Conservation (phyloP, 2,888 invertebrate species). For the Brachypterus glaber region DNA sequence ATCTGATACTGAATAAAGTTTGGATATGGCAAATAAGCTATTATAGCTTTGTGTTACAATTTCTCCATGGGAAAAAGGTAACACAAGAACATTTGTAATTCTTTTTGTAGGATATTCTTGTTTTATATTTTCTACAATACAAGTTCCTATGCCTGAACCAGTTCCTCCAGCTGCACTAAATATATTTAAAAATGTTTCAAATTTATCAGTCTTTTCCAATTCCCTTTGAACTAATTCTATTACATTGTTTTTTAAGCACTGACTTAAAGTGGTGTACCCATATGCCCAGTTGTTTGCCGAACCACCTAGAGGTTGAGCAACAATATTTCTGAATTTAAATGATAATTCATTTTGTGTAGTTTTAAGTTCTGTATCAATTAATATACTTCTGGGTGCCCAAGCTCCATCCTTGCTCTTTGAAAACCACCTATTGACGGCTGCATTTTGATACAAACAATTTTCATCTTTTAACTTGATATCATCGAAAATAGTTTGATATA, state of each 20-base stretch:
- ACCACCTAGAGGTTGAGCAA: constrained; percentile 40
- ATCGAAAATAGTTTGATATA: constrained; percentile 39
- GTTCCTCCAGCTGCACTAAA: constrained; percentile 47
- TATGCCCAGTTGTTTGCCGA: constrained; percentile 49
- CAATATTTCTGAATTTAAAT: constrained; percentile 39
- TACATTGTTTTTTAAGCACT: constrained; percentile 33
- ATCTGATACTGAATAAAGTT: constrained; percentile 40
- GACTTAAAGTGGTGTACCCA: constrained; percentile 41
- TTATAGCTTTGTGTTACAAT: constrained; percentile 47
- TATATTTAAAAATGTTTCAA: constrained; percentile 40
- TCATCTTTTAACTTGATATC: constrained; percentile 32
- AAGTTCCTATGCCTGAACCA: constrained; percentile 46
- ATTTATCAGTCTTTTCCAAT: constrained; percentile 39
- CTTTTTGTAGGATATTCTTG: constrained; percentile 42
- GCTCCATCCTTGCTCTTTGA: constrained; percentile 31
- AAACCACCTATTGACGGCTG: constrained; percentile 41
- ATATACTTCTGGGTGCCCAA: constrained; percentile 39
- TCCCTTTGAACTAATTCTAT: constrained; percentile 39
- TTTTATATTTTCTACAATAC: constrained; percentile 37
- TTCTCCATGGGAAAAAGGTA: constrained; percentile 45
- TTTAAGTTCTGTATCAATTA: constrained; percentile 46
- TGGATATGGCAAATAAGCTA: constrained; percentile 41
- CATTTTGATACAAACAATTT: constrained; percentile 32
- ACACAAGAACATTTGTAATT: constrained; percentile 37
- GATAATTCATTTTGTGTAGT: constrained; percentile 31